Evolutionary conservation across 2,797 vertebrate species (phyloP), one percentile per base, ranked within the genome.

Genomic region (Rostrhamus sociabilis): DNA sequence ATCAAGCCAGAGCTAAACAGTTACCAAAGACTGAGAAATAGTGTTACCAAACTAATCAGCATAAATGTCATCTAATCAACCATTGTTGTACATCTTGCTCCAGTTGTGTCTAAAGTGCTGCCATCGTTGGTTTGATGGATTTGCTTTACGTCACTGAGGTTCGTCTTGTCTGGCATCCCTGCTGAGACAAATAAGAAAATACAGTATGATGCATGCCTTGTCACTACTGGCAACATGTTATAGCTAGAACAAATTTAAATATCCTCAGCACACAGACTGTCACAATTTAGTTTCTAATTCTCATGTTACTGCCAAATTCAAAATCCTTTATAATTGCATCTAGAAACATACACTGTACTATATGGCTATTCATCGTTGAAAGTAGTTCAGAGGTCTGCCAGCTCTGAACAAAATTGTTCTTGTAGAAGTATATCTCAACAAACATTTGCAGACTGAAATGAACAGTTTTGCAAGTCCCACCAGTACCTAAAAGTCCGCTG

Each of bases 111-210:
- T 94, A 92, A 95, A 89, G 81, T 83, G 89, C 92, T 96, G 87
- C 95, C 96, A 71, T 96, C 85, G 31, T 96, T 95, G 64, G 95
- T 97, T 94, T 98, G 97, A 97, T 98, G 98, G 93, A 97, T 97
- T 97, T 97, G 97, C 92, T 98, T 98, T 90, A 98, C 96, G 56
- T 98, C 98, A 95, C 98, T 98, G 96, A 98, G 88, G 93, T 98
- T 98, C 69, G 4, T 95, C 93, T 98, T 98, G 96, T 98, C 98
- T 94, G 98, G 98, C 94, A 97, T 98, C 98, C 98, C 99, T 99
- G 98, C 77, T 94, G 96, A 97, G 96, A 93, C 91, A 97, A 97
- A 97, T 58, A 93, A 95, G 74, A 97, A 95, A 96, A 93, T 92
- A 92, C 9, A 89, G 36, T 31, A 50, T 97, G 66, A 97, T 69